These are phyloP conservation scores for Hybognathus amarus DNA, from an alignment of 2,797 vertebrate genomes.

Conservation along the genomic window DNA sequence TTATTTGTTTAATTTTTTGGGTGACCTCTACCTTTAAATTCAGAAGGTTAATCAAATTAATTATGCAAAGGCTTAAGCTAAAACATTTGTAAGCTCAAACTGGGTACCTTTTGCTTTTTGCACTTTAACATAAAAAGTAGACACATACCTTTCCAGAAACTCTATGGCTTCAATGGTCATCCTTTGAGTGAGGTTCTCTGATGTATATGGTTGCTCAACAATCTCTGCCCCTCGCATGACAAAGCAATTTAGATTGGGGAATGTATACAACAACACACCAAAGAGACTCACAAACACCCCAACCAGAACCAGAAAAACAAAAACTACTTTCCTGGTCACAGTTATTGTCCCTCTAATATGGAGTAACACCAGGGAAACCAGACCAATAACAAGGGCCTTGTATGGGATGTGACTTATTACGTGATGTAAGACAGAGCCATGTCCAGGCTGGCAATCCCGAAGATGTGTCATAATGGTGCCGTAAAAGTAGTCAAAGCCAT, in stretches of 20 bases:
- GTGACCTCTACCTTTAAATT: background rate
- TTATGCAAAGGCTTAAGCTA: background rate
- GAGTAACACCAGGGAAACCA: conserved; percentile 67
- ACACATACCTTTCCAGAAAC: conserved; percentile 81
- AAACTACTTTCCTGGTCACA: conserved; percentile 55
- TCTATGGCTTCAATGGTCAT: conserved; percentile 79
- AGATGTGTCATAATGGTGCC: conserved; percentile 85
- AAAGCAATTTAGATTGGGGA: conserved; percentile 86
- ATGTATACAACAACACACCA: conserved; percentile 68
- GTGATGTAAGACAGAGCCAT: conserved; percentile 77
- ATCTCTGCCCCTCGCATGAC: conserved; percentile 81
- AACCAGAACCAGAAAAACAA: conserved; percentile 41
- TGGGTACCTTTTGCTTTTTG: background rate
- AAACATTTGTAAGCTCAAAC: background rate
- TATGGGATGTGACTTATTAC: conserved; percentile 55
- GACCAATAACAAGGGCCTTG: conserved; percentile 35
- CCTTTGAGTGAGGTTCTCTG: conserved; percentile 84
- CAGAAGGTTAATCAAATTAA: conserved; percentile 15
- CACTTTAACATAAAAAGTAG: background rate
- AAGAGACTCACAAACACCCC: background rate
- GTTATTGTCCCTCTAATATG: conserved; percentile 62
- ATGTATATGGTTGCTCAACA: conserved; percentile 82
- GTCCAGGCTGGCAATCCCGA: conserved; percentile 84
- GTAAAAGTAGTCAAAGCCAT: conserved; percentile 90
- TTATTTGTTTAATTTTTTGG: too few relatives aligned